phyloP scores from a whole-genome alignment of 1,140 invertebrate species.

The Eufriesea mexicana region DNA sequence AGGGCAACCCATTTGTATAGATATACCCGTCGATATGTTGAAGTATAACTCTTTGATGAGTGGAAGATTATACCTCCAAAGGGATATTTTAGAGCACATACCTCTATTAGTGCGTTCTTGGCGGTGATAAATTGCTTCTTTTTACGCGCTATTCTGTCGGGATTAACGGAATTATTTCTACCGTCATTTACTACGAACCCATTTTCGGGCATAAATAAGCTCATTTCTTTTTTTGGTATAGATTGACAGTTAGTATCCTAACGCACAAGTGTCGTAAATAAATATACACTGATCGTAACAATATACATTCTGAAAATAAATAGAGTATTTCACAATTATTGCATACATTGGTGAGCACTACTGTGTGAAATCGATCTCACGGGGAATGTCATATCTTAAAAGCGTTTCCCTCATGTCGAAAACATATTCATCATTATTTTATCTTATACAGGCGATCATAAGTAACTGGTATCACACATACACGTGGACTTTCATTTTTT shows the following conservation, averaged over 20 bases:
- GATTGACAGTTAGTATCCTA: slow-evolving; percentile 47
- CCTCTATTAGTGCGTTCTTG: background rate
- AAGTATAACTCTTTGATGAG: slow-evolving; percentile 31
- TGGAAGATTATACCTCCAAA: slow-evolving; percentile 27
- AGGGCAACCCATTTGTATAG: slow-evolving; percentile 8
- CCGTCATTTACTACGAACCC: slow-evolving; percentile 13
- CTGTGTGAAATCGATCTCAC: slow-evolving; percentile 12
- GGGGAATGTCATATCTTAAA: background rate
- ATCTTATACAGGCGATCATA: slow-evolving; percentile 12
- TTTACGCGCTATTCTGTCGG: background rate
- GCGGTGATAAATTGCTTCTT: slow-evolving; percentile 18
- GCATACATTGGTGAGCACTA: slow-evolving; percentile 66
- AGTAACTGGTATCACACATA: slow-evolving; percentile 9
- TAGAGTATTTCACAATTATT: slow-evolving; percentile 68
- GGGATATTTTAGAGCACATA: background rate
- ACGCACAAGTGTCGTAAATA: slow-evolving; percentile 52
- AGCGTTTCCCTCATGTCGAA: background rate
- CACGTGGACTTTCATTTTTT: background rate
- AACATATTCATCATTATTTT: slow-evolving; percentile 27
- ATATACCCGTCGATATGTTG: slow-evolving; percentile 28
- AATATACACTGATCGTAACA: slow-evolving; percentile 47
- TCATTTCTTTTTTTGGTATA: slow-evolving; percentile 60
- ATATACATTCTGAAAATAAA: slow-evolving; percentile 60
- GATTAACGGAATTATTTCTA: slow-evolving; percentile 28
- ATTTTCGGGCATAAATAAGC: slow-evolving; percentile 46